Base-by-base conservation (phyloP, 1,140 invertebrate species). In the Procambarus clarkii region DNA sequence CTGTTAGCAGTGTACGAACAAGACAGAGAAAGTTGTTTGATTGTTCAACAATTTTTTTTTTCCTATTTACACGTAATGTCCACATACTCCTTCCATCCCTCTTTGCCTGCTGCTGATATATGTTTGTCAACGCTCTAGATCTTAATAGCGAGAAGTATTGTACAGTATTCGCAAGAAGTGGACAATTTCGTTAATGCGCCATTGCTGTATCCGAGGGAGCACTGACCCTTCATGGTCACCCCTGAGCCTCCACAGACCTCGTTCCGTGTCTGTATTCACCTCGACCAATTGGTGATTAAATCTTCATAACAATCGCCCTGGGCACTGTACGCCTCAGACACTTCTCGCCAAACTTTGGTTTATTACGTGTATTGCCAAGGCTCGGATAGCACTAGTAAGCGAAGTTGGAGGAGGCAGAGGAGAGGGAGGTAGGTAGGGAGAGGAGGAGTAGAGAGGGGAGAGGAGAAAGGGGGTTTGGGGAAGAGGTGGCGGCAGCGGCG, bases 261-360 rank as follows among this genome's bases (percentile, higher is more conserved):
- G 18, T 69, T 11, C 54, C 54, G 50, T 18, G 44, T 54, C 81
- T 18, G 34, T 13, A 45, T 18, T 24, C 24, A 24, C 9, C 81
- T 46, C 69, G 60, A 69, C 81, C 81, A 69, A 21, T 83, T 83
- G 81, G 13, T 54, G 13, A 69, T 64, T 83, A 83, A 83, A 83
- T 83, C 58, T 64, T 69, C 81, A 69, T 69, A 69, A 83, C 58
- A 83, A 83, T 83, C 81, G 58, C 60, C 58, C 21, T n/a, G 34
- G 58, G 34, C 34, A 83, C 45, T 44, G 60, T 69, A 18, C 34
- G 34, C 58, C 34, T 9, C 34, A 34, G 54, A 83, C 60, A 60
- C 44, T 82, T 60, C 80, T 11, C 21, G 18, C 21, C 76, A 15
- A 15, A 48, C 76, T 34, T 18, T 21, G 11, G 21, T 60, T 24